Percentiles rank a stretch among this genome's conserved stretches.
These are phyloP conservation scores for Osmoderma eremita DNA, from an alignment of 2,888 invertebrate genomes.

Conservation along the genomic window DNA sequence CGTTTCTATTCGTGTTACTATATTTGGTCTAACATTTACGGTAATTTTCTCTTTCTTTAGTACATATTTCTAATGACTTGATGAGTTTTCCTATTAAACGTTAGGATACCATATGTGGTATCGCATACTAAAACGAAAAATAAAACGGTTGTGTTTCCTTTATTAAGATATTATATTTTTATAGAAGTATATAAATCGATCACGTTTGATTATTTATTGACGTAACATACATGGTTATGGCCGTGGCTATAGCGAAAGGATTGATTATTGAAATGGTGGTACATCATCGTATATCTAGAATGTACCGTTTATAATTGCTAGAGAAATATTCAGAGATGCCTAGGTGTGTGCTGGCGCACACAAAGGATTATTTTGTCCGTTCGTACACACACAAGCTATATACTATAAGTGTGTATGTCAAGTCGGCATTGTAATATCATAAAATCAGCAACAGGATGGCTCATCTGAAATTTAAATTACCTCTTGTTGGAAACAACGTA, in stretches of 20 bases:
- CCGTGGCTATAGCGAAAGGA: too few relatives aligned
- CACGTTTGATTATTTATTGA: too few relatives aligned
- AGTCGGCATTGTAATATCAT: conserved; percentile 26
- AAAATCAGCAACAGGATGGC: conserved; percentile 35
- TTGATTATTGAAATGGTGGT: too few relatives aligned
- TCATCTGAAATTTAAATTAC: conserved; percentile 39
- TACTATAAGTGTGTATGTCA: conserved; percentile 14
- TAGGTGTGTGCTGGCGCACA: conserved; percentile 9
- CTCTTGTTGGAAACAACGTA: conserved; percentile 22
- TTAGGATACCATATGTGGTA: not conserved
- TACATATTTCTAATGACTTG: conserved; percentile 1
- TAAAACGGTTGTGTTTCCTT: conserved; percentile 2
- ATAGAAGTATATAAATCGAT: too few relatives aligned
- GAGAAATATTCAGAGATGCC: too few relatives aligned
- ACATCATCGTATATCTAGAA: too few relatives aligned
- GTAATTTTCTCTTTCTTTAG: conserved; percentile 18
- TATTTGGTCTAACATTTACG: conserved; percentile 18
- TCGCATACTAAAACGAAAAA: conserved; percentile 9
- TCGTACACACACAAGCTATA: conserved; percentile 6
- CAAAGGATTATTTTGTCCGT: conserved; percentile 11
- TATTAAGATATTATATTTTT: not conserved
- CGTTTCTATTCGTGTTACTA: not conserved
- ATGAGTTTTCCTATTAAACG: not conserved
- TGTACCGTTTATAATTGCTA: too few relatives aligned
- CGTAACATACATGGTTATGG: too few relatives aligned